Evolutionary conservation across 2,113 vertebrate genomes (phyloP), one percentile per base, ranked within the genome.

Genomic region (Indicator indicator): DNA sequence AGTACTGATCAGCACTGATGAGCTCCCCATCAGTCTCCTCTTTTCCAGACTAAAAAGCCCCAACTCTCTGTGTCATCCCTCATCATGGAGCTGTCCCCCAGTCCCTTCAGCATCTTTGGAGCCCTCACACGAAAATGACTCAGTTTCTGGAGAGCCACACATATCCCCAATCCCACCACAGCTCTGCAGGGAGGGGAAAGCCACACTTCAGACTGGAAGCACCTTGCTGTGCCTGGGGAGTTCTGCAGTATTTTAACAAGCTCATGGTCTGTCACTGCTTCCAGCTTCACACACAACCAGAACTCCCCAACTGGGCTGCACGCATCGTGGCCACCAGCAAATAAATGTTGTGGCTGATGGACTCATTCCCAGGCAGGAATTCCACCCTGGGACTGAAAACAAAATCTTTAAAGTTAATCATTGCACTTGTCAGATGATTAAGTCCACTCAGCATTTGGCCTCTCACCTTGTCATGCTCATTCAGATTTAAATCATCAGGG

Each of bases 391-490:
- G n/a, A 24, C 50, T 6, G 23, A n/a, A 80, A 20, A 12, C 23
- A 33, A 78, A 92, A 84, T 48, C 21, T 86, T 90, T 94, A 27
- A 83, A 65, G 71, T 83, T 87, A 92, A 95, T 92, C 79, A 88
- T 11, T 64, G 75, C 75, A 58, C 21, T 93, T 93, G 88, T 78
- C 95, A 95, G 79, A 67, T 89, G 58, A 90, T 90, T 92, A 93
- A 92, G 93, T 55, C 71, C 81, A 74, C 82, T 76, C 91, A 48
- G 68, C 44, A 5, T 71, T 88, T 84, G 72, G 64, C 58, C 55
- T 89, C 87, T 87, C 84, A 21, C 79, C 71, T 72, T 81, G 59
- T 64, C 46, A 12, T 40, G 9, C 15, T 82, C 44, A 3, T 83
- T 60, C 40, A 28, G 55, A 95, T 60, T 48, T 24, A 89, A 95